Evolutionary conservation across 1,140 invertebrate genomes (phyloP), one percentile per base, ranked within the genome.

Genomic region (Microplitis mediator): DNA sequence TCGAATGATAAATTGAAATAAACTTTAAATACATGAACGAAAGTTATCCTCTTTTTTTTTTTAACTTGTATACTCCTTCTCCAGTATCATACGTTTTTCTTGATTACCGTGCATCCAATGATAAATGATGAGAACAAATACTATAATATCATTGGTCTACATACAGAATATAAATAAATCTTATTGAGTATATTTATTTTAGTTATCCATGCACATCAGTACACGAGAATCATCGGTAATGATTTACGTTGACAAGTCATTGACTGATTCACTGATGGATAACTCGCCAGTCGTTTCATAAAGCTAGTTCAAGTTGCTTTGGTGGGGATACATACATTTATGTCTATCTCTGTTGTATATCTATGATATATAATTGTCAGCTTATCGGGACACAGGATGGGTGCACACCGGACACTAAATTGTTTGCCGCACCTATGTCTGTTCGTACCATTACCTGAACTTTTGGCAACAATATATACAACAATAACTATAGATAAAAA

Each of bases 201-300:
- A 60, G 16, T 65, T 50, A 9, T 16, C 34, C 69, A 63, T 11
- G 39, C 34, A 45, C 58, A 9, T 54, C 39, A 56, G 61, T 23
- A n/a, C 45, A 36, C 4, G 69, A 52, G 35, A 45, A 34, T 16
- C 8, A 39, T 52, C 61, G 16, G 36, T 32, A 35, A 14, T 39
- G 13, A 69, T 35, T 32, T 6, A 11, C 56, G 54, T 50, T 69
- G 56, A 50, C 56, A 50, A 69, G 63, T 72, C 71, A 72, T 61
- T 72, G 63, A 72, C 71, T 72, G 71, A 61, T 67, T 72, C 63
- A 67, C n/a, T 35, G 39, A 35, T 65, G 36, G 63, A 65, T 11
- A 50, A 31, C 45, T 51, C 13, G 45, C 16, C n/a, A 16, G 70
- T 58, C 56, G 56, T 58, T 52, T 45, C 51, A 36, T 4, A 32